phyloP scores from a whole-genome alignment of 2,888 invertebrate genomes.

The Keiferia lycopersicella region DNA sequence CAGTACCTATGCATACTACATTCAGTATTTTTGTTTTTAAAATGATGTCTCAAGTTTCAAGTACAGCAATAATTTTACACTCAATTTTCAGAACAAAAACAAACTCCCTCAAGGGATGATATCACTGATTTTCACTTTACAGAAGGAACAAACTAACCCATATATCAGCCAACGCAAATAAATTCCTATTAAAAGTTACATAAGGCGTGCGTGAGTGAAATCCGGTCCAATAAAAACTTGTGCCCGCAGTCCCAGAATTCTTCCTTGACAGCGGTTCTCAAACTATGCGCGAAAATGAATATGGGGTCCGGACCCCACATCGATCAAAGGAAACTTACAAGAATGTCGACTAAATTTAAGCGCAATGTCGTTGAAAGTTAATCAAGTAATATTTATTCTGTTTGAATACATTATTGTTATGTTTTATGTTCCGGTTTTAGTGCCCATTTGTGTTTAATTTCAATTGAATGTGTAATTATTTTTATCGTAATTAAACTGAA shows the following conservation, averaged over 20 bases:
- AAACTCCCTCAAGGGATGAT: neutral
- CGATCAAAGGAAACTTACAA: conserved; percentile 22
- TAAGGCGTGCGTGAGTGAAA: conserved; percentile 28
- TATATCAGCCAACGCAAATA: conserved; percentile 23
- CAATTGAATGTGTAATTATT: no score
- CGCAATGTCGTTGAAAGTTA: no score
- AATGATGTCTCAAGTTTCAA: neutral
- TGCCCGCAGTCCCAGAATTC: conserved; percentile 22
- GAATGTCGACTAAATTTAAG: conserved; percentile 13
- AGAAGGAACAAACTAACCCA: conserved; percentile 24
- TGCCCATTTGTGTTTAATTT: no score
- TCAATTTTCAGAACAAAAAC: neutral
- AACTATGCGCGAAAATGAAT: neutral
- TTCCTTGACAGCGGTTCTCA: conserved; percentile 19
- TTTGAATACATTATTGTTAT: no score
- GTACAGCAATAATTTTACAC: neutral
- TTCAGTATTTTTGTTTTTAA: no score
- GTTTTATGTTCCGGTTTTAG: no score
- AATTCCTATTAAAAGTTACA: conserved; percentile 29
- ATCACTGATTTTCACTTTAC: conserved; percentile 22
- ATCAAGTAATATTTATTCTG: no score
- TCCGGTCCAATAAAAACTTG: conserved; percentile 29
- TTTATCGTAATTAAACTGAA: no score
- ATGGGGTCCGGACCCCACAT: conserved; percentile 11
- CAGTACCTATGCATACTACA: no score